Base-by-base conservation (phyloP, 2,113 vertebrate species). In the Mus spicilegus region DNA sequence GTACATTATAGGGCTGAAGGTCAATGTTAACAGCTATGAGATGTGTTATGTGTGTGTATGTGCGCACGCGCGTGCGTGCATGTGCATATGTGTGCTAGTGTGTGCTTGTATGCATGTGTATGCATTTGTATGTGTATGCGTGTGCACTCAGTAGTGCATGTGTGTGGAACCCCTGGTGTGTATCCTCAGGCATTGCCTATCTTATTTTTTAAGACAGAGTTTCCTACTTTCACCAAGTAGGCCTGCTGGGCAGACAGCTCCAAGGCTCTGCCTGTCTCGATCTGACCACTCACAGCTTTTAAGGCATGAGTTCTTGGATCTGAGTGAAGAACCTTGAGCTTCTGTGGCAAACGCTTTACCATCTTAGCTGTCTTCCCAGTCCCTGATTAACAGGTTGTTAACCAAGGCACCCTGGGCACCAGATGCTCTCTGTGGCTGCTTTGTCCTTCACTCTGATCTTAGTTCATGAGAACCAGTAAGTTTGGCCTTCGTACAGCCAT, bases 331-430 rank as follows among this genome's bases (percentile, higher is more conserved):
- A 6, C 6, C n/a, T 28, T 16, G 80, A n/a, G 22, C 61, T 85
- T 65, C 10, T 20, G 39, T 2, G 16, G 26, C 58, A 61, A 61
- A 33, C 11, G 14, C 11, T 17, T 36, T 3, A 13, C 63, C 5
- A 0, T 13, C 63, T 49, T 39, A 33, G 30, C 84, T 24, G 19
- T 12, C 20, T 75, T 3, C 4, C 63, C 33, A 39, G 4, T 17
- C 30, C 10, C 67, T 17, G 13, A 10, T 30, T 33, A 30, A 85
- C 58, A 30, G 51, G 16, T 0, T 20, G 24, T 76, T 65, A 65
- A 24, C 0, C 0, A 51, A 77, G 39, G 54, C 13, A 16, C n/a
- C 51, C 20, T n/a, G 1, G 0, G 9, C 22, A 20, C 13, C 9
- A 26, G 46, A 20, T 5, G 8, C 20, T n/a, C 22, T 5, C 22